These are phyloP conservation scores for Campoplex capitator DNA, from an alignment of 2,888 invertebrate genomes.

Conservation along the genomic window DNA sequence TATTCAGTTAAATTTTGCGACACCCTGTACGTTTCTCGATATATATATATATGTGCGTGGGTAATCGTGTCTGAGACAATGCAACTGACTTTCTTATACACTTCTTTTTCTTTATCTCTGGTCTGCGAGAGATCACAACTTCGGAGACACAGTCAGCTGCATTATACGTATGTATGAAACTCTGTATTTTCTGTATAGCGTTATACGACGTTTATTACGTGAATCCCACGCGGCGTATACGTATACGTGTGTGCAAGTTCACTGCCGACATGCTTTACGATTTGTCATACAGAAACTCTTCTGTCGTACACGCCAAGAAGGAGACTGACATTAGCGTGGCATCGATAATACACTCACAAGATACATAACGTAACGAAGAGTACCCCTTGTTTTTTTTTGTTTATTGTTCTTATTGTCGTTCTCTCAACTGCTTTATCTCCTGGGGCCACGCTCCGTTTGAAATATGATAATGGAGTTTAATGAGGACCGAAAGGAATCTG, in stretches of 20 bases:
- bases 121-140: slow-evolving; percentile 22
- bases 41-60: slow-evolving; percentile 2
- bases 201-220: slow-evolving; percentile 58
- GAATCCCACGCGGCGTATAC: slow-evolving; percentile 49
- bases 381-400: background rate
- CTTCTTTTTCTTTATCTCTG: slow-evolving; percentile 16
- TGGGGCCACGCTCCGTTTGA: slow-evolving; percentile 37
- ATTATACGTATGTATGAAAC: slow-evolving; percentile 29
- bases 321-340: slow-evolving; percentile 61
- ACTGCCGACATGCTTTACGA: slow-evolving; percentile 60
- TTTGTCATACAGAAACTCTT: slow-evolving; percentile 60
- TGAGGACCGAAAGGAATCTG: slow-evolving; percentile 21
- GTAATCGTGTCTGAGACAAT: slow-evolving; percentile 18
- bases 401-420: slow-evolving; percentile 10
- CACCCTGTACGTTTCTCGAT: background rate
- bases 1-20: background rate
- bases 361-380: slow-evolving; percentile 3
- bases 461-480: slow-evolving; percentile 32
- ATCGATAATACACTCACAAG: slow-evolving; percentile 59
- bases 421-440: slow-evolving; percentile 29
- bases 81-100: slow-evolving; percentile 30
- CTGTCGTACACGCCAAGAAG: slow-evolving; percentile 32
- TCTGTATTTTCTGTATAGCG: slow-evolving; percentile 13
- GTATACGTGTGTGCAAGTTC: background rate
- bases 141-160: slow-evolving; percentile 33